Base-by-base conservation (phyloP, 2,888 invertebrate genomes). In the Drosophila algonquin region DNA sequence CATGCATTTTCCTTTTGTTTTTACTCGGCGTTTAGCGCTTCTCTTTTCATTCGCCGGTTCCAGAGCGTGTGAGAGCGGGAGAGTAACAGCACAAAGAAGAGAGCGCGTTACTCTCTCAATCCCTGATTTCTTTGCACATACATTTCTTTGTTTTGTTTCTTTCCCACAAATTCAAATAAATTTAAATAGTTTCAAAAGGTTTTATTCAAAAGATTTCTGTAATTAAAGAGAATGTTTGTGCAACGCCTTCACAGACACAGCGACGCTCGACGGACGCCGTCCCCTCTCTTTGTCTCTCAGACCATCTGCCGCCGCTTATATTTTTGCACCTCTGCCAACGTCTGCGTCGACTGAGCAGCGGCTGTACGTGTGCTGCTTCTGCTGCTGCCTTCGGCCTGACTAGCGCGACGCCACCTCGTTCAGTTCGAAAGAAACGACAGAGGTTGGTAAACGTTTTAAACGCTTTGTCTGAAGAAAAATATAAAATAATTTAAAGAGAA, bases 1-100 rank as follows among this genome's bases (percentile, higher is more conserved):
- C 63, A 67, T 70, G 67, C 61, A 80, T 71, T 80, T 71, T 63
- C 63, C 64, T 83, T 81, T 83, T 89, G 89, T 83, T 83, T 83
- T 89, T 86, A 86, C 86, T 73, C 70, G 63, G 54, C 73, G 70
- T 85, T 81, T 81, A 81, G 65, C 88, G 56, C 30, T 65, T 65
- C 78, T 59, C 81, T 53, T 63, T 71, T 58, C 50, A 76, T 76
- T 76, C 61, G 77, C 72, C 73, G 77, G 73, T 76, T 73, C 53
- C 32, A 48, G 44, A 35, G 51, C 35, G 62, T 6, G 46, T n/a
- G 45, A 46, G 35, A 21, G 35, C n/a, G 65, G 7, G 70, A 40
- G 50, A 44, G 71, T 9, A 27, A 32, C 53, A 32, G 48, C 10
- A 51, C 10, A 48, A 46, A 21, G n/a, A 30, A 46, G 50, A 50